Base-by-base conservation (phyloP, 2,797 vertebrate species). In the Loriculus beryllinus region DNA sequence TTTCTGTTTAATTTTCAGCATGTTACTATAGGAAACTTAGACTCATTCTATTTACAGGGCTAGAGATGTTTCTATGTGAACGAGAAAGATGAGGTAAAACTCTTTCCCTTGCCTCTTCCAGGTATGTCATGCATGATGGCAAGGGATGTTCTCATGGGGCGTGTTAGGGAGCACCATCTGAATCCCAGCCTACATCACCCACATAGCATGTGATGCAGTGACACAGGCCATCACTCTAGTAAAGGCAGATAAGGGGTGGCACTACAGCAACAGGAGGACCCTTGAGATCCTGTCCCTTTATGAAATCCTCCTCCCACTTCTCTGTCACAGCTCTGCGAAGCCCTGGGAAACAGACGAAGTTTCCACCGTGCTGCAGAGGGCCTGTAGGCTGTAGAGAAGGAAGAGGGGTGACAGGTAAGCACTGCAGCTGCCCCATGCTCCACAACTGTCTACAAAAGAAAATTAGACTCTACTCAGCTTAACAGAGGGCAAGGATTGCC, bases 391-490 rank as follows among this genome's bases (percentile, higher is more conserved):
- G 13, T 1, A 8, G 47, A 82, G 62, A 45, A 57, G 52, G 42
- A 54, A 47, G 33, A 75, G 5, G 9, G 4, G 7, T n/a, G 6
- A 51, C 12, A 79, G 10, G 12, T 2, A 33, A 33, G 31, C 0
- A 2, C 8, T 1, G 1, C 0, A 2, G 42, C 33, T 71, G 10
- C 25, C 26, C 23, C 26, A 12, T 0, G 1, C 9, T 28, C 40
- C 6, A 2, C 43, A 35, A 81, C 20, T 22, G 28, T 37, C 35
- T 77, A 33, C 33, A 37, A 45, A 6, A 91, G 28, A 82, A 82
- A 93, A 85, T 62, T 7, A 47, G 22, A 15, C 49, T 57, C 37
- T 54, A 23, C 20, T 37, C 42, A 72, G 22, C 51, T 91, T 43
- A 56, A 59, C 4, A 71, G 52, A 86, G 12, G 28, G 22, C 25